These are phyloP conservation scores for Arge pagana DNA, from an alignment of 2,888 invertebrate genomes.

Conservation along the genomic window DNA sequence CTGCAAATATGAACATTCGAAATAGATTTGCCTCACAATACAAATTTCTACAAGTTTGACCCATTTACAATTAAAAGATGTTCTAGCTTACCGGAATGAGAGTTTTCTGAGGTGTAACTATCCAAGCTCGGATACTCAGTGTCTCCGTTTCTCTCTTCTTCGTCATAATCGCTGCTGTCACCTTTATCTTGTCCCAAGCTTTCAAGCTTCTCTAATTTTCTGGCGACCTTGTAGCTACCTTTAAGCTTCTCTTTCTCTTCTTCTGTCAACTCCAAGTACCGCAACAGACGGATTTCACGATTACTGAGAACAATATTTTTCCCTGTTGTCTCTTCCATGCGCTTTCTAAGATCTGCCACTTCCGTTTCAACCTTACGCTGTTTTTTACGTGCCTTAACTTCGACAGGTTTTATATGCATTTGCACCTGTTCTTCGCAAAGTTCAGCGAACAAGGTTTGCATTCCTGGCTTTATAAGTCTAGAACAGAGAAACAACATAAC, in stretches of 20 bases:
- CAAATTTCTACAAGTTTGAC: no score
- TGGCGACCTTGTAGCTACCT: constrained; percentile 85
- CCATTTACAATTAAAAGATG: background rate
- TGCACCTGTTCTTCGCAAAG: constrained; percentile 82
- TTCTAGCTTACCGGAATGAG: constrained; percentile 59
- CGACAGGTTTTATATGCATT: constrained; percentile 83
- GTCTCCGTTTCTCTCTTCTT: constrained; percentile 64
- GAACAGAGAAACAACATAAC: constrained; percentile 40
- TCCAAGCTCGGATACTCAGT: constrained; percentile 79
- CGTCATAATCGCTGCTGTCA: constrained; percentile 74
- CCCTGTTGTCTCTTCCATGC: constrained; percentile 75
- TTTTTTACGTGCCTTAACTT: constrained; percentile 84
- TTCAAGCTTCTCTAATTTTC: constrained; percentile 88
- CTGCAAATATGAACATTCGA: no score
- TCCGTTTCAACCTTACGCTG: constrained; percentile 91
- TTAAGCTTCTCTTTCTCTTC: constrained; percentile 91
- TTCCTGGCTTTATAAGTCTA: constrained; percentile 73
- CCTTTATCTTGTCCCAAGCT: constrained; percentile 75
- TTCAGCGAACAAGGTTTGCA: constrained; percentile 76
- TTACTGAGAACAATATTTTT: constrained; percentile 90
- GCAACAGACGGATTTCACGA: constrained; percentile 84
- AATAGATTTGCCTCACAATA: no score
- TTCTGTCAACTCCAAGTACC: constrained; percentile 88
- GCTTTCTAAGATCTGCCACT: constrained; percentile 81
- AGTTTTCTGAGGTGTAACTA: constrained; percentile 77